Base-by-base conservation (phyloP, 2,888 invertebrate genomes). In the Diogma glabrata region DNA sequence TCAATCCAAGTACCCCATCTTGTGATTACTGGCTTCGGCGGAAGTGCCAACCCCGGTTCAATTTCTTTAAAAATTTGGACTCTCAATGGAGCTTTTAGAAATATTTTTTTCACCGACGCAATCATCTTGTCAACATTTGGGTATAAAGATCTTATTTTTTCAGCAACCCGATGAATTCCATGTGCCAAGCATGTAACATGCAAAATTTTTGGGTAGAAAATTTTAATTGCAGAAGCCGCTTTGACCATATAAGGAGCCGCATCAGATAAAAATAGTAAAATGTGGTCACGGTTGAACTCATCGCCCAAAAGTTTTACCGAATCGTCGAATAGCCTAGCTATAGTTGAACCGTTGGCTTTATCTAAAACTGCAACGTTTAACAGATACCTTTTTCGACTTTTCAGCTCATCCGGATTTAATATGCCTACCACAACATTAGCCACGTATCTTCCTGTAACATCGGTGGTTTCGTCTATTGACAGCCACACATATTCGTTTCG, bases 121-220 rank as follows among this genome's bases (percentile, higher is more conserved):
- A 63, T 58, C 20, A 64, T 55, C 16, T 49, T 52, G 54, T 63
- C 56, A n/a, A 60, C 59, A 16, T 53, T 23, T 45, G 57, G 54
- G 56, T 53, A 62, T 47, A 54, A 38, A 9, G 26, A 17, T 52
- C 62, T 36, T 24, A 63, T 54, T 30, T 52, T 46, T 57, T 63
- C 62, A 10, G 58, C 58, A 10, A 64, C 57, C 43, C 59, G 49
- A 53, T 63, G 58, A 3, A 64, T 22, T 12, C 54, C 60, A 54
- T 63, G 63, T 10, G 60, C 60, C 33, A 63, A 47, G 53, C 62
- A 64, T 20, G 62, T 64, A 14, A 58, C 28, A 52, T 63, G 61
- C 8, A 61, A 46, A 48, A 64, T 47, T 47, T 59, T 57, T 14
- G 55, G 54, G 51, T 59, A 63, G 16, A 59, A 57, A 10, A 53